Evolutionary conservation across 2,888 invertebrate species (phyloP).

Genomic region (Microdon myrmicae): DNA sequence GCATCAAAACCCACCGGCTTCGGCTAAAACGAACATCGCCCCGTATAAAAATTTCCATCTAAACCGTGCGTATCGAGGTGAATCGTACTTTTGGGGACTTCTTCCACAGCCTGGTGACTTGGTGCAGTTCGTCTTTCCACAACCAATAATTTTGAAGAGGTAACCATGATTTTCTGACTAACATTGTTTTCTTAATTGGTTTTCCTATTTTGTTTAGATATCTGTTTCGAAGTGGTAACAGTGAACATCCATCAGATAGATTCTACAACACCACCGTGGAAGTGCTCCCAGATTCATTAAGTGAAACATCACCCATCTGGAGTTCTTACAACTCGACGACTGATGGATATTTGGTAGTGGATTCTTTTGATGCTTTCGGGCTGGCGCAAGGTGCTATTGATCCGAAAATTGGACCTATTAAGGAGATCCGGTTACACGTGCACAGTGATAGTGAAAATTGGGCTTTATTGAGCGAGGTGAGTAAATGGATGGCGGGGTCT

Average conservation of each 20-base stretch:
- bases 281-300: constrained; percentile 71
- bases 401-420: constrained; percentile 74
- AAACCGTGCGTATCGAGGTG: constrained; percentile 84
- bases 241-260: constrained; percentile 87
- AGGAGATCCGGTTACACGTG: constrained; percentile 80
- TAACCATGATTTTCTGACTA: constrained; percentile 60
- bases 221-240: constrained; percentile 87
- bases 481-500: no score
- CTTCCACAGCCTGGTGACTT: constrained; percentile 85
- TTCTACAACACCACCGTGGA: constrained; percentile 89
- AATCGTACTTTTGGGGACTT: constrained; percentile 91
- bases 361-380: constrained; percentile 83
- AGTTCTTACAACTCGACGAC: constrained; percentile 72
- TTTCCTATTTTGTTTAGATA: constrained; percentile 70
- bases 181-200: neutral
- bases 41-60: constrained; percentile 83
- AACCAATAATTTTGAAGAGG: constrained; percentile 77
- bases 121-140: constrained; percentile 81
- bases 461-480: constrained; percentile 92
- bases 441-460: constrained; percentile 85
- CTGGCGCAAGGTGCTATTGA: constrained; percentile 79
- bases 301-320: constrained; percentile 67
- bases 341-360: constrained; percentile 77
- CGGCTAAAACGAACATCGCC: constrained; percentile 78
- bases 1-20: constrained; percentile 80